Percentiles rank a stretch among this genome's conserved stretches.
These are phyloP conservation scores for Semnornis frantzii DNA, from an alignment of 2,113 vertebrate genomes.

Conservation along the genomic window DNA sequence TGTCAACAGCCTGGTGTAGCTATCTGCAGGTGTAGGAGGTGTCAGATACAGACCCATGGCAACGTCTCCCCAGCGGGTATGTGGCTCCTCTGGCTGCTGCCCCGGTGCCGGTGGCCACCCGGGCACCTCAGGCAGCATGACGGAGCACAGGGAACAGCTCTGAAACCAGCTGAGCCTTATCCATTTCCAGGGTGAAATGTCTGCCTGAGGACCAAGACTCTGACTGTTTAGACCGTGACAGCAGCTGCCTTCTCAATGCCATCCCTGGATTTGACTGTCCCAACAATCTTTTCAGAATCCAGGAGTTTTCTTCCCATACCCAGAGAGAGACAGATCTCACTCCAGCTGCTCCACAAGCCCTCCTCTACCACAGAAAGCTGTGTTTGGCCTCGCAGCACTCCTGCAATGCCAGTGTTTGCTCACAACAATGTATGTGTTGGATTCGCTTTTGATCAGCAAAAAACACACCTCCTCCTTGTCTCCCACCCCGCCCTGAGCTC, in stretches of 20 bases:
- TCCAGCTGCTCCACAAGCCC: not conserved
- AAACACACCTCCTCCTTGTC: not conserved
- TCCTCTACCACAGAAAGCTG: not conserved
- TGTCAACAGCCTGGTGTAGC: not conserved
- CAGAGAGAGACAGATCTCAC: not conserved
- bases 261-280: not conserved
- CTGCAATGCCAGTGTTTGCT: not conserved
- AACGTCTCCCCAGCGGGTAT: not conserved
- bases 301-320: not conserved
- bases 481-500: not conserved
- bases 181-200: not conserved
- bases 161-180: not conserved
- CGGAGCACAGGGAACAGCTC: not conserved
- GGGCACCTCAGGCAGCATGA: not conserved
- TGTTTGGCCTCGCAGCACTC: not conserved
- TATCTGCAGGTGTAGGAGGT: accelerated
- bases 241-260: not conserved
- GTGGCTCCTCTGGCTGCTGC: not conserved
- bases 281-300: not conserved
- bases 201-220: slow-evolving; percentile 8
- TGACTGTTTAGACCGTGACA: not conserved
- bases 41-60: not conserved
- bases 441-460: not conserved
- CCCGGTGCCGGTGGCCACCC: not conserved
- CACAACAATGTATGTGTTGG: not conserved